A percentile compares a stretch with the other conserved stretches of the same genome.
These are phyloP conservation scores for Phrixothrix hirtus DNA, from an alignment of 2,888 invertebrate genomes.

Conservation along the genomic window DNA sequence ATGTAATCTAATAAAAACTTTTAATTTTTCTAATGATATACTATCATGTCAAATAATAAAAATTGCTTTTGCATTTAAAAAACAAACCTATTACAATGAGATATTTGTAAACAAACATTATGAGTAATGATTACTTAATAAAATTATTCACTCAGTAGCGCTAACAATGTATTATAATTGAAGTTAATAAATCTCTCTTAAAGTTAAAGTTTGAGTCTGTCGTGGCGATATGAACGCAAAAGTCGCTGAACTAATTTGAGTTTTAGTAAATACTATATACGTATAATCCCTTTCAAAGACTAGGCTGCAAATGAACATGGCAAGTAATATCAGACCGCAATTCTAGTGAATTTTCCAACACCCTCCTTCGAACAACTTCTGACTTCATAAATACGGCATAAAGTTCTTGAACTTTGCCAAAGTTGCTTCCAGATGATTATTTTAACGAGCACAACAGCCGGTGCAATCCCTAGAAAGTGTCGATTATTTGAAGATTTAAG, in stretches of 20 bases:
- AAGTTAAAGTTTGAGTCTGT: too few species aligned
- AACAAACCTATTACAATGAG: too few species aligned
- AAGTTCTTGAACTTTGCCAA: constrained; percentile 46
- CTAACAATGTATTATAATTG: too few species aligned
- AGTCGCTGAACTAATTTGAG: constrained; percentile 9
- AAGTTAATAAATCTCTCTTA: too few species aligned
- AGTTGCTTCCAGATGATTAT: constrained; percentile 48
- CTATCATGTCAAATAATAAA: too few species aligned
- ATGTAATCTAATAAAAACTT: too few species aligned
- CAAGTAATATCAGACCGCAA: constrained; percentile 39
- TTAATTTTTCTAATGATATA: too few species aligned
- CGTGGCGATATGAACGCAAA: not conserved
- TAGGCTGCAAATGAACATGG: constrained; percentile 27
- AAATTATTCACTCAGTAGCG: too few species aligned
- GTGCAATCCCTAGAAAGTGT: constrained; percentile 38
- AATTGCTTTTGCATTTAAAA: too few species aligned
- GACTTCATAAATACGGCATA: constrained; percentile 50
- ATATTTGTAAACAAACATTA: too few species aligned
- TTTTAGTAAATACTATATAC: constrained; percentile 7
- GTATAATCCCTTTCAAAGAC: constrained; percentile 3
- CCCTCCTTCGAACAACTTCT: constrained; percentile 42
- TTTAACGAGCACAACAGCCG: constrained; percentile 48
- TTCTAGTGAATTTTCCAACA: constrained; percentile 38
- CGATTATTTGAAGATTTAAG: constrained; percentile 38
- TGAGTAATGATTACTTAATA: too few species aligned